phyloP scores from a whole-genome alignment of 2,888 invertebrate genomes.

The Stegophylla sp. region DNA sequence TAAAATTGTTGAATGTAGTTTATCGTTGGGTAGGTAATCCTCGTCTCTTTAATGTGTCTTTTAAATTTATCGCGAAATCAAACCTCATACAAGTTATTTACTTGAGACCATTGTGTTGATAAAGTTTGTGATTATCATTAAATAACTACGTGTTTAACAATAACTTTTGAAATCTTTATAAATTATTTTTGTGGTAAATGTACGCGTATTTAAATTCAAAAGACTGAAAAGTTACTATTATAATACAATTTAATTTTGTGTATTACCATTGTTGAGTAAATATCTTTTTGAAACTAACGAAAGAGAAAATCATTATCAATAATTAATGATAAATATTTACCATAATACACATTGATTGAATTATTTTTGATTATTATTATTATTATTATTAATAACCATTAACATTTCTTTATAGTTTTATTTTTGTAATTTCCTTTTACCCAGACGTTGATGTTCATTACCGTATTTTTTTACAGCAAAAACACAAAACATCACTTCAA shows the following conservation, averaged over 20 bases:
- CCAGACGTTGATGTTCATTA: not conserved
- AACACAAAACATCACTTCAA: slow-evolving; percentile 8
- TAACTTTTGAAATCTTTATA: not conserved
- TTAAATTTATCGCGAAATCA: not conserved
- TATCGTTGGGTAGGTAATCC: not conserved
- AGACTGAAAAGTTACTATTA: not conserved
- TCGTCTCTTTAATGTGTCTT: not conserved
- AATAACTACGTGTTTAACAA: not conserved
- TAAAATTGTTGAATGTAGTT: not conserved
- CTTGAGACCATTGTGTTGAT: not conserved
- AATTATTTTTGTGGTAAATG: not conserved
- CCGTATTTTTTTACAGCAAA: not conserved
- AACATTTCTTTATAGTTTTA: not conserved
- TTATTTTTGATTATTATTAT: not conserved
- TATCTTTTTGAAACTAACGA: not conserved
- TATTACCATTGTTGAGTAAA: not conserved
- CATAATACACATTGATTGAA: not conserved
- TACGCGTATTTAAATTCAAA: not conserved
- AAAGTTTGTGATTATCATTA: not conserved
- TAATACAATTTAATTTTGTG: not conserved
- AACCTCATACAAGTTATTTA: not conserved
- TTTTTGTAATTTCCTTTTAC: slow-evolving; percentile 11
- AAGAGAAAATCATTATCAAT: not conserved
- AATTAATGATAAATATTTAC: too few species aligned
- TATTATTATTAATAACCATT: too few species aligned